Evolutionary conservation across 2,888 invertebrate species (phyloP), one percentile per base, ranked within the genome.

Genomic region (Platynereis dumerilii): DNA sequence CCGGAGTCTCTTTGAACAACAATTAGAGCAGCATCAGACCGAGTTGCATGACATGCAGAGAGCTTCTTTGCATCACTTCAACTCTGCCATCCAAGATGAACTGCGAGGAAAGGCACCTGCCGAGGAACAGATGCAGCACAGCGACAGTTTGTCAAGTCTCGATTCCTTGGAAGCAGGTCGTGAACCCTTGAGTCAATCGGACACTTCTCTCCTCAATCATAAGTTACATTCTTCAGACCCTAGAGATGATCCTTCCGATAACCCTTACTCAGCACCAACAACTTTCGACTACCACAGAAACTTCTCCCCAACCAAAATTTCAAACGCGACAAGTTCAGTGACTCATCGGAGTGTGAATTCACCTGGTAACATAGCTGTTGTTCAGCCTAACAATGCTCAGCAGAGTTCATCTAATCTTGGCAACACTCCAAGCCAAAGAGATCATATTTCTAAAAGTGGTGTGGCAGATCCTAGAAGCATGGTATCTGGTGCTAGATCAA

Each of bases 1-100:
- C 64, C 71, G 76, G 22, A 78, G 70, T 60, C 69, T 80, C 62
- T 82, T 82, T 74, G 82, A 82, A 69, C 67, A 69, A 39, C 71
- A 71, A 53, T 69, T 81, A 26, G 76, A 79, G 61, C 74, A 79
- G 2, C 79, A 81, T 26, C 80, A 80, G 60, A 75, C 74, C 24
- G 67, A 74, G 56, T 65, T 81, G 15, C 58, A 74, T 15, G 74
- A 78, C 29, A 78, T 80, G 60, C 80, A 81, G 63, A 72, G 78
- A 69, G 71, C 75, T 59, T 71, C 76, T 5, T 69, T 80, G 42
- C 68, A 69, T 52, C 76, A 78, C 22, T 81, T 81, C 60, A 78
- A 78, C 58, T 69, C 74, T 28, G 80, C 78, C 48, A 69, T 81
- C 15, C 71, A 72, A 60, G 65, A 74, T 58, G 81, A 81, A 60